Evolutionary conservation across 2,113 vertebrate species (phyloP).

Genomic region (Dicerorhinus sumatrensis): DNA sequence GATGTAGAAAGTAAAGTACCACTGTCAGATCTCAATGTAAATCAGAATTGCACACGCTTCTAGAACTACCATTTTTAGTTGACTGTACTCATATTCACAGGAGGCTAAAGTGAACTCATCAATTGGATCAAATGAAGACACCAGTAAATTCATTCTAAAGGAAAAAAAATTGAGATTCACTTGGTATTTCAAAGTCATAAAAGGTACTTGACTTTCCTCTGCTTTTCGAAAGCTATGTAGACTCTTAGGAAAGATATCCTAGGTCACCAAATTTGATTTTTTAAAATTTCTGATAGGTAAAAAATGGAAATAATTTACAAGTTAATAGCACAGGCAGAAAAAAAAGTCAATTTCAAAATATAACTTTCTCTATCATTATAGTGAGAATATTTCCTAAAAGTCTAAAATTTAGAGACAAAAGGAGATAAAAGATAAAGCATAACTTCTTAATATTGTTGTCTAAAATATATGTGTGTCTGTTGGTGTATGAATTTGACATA

Average conservation of each 20-base stretch:
- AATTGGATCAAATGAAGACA: not conserved
- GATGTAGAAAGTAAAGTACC: not conserved
- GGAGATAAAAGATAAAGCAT: not conserved
- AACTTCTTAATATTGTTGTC: not conserved
- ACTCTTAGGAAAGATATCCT: not conserved
- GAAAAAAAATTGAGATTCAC: not conserved
- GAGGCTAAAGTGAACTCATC: not conserved
- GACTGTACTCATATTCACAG: not conserved
- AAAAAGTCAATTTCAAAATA: not conserved
- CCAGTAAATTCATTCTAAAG: not conserved
- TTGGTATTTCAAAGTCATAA: not conserved
- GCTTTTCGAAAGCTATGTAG: not conserved
- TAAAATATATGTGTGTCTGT: not conserved
- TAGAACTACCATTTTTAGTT: not conserved
- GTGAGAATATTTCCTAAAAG: not conserved
- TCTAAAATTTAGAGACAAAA: not conserved
- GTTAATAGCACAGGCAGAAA: not conserved
- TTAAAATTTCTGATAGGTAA: not conserved
- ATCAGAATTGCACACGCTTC: not conserved
- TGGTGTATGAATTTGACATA: not conserved
- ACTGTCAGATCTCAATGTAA: not conserved
- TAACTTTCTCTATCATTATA: not conserved
- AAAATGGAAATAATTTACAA: not conserved
- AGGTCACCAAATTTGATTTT: not conserved
- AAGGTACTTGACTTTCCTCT: not conserved